Percentiles rank a stretch among this genome's conserved stretches.
Conservation (phyloP, 2,113 vertebrate genomes). For the Chauna torquata region DNA sequence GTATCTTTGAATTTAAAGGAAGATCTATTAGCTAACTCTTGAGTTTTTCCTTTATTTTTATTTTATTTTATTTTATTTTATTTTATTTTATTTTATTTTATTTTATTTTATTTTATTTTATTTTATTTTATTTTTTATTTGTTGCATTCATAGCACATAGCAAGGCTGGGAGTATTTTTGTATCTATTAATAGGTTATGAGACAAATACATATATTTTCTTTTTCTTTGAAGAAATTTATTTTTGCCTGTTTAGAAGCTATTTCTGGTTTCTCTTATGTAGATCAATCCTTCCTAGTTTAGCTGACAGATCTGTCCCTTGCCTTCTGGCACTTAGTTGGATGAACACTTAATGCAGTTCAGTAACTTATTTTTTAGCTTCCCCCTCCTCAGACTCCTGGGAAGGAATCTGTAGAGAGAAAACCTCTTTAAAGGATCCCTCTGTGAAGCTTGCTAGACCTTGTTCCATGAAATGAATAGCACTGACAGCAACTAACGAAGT, state of each 20-base stretch:
- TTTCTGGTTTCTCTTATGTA: not conserved
- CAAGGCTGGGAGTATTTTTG: not conserved
- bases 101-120: not conserved
- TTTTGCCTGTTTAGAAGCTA: not conserved
- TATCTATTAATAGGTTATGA: not conserved
- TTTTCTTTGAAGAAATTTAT: not conserved
- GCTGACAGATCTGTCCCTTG: not conserved
- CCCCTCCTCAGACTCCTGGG: not conserved
- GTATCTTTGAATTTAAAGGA: not conserved
- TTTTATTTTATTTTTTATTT: not conserved
- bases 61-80: not conserved
- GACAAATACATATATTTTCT: not conserved
- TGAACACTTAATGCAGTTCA: not conserved
- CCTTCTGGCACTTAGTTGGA: not conserved
- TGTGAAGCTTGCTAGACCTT: not conserved
- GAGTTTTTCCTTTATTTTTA: not conserved
- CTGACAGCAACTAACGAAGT: not conserved
- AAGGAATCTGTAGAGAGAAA: not conserved
- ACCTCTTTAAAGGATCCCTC: not conserved
- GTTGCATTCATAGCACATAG: not conserved
- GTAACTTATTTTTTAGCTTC: not conserved
- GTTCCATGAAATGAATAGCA: not conserved
- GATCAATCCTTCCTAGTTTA: not conserved
- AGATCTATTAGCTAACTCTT: not conserved
- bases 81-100: not conserved